Evolutionary conservation across 2,113 vertebrate genomes (phyloP).

Genomic region (Phasianus colchicus): DNA sequence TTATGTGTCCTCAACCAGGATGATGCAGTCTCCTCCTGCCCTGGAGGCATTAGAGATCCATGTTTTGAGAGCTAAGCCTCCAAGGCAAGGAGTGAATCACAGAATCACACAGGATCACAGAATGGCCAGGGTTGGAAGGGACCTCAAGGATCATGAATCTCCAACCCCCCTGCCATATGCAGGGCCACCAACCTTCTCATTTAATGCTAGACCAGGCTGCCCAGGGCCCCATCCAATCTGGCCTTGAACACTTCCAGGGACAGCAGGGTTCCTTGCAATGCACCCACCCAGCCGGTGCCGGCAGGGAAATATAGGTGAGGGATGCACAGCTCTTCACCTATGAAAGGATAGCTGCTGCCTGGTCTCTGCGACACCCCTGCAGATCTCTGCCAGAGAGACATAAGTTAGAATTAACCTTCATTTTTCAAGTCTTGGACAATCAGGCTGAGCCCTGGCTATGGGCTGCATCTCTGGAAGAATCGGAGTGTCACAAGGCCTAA

Average conservation of each 20-base stretch:
- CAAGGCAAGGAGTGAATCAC: neutral
- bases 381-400: neutral
- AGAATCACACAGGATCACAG: no score
- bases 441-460: neutral
- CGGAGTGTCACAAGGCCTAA: neutral
- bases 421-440: neutral
- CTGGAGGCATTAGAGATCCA: neutral
- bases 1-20: neutral
- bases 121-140: no score
- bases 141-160: no score
- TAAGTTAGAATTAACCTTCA: neutral
- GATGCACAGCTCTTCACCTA: neutral
- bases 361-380: fast-evolving
- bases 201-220: no score
- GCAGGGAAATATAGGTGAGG: neutral
- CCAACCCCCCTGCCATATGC: no score
- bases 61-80: neutral
- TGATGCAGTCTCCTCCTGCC: neutral
- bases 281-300: neutral
- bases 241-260: no score
- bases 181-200: no score
- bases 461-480: neutral
- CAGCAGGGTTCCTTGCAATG: neutral
- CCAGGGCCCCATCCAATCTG: no score
- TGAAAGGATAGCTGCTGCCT: neutral